These are phyloP conservation scores for Drosophila neotestacea DNA, from an alignment of 2,888 invertebrate species.

Conservation along the genomic window DNA sequence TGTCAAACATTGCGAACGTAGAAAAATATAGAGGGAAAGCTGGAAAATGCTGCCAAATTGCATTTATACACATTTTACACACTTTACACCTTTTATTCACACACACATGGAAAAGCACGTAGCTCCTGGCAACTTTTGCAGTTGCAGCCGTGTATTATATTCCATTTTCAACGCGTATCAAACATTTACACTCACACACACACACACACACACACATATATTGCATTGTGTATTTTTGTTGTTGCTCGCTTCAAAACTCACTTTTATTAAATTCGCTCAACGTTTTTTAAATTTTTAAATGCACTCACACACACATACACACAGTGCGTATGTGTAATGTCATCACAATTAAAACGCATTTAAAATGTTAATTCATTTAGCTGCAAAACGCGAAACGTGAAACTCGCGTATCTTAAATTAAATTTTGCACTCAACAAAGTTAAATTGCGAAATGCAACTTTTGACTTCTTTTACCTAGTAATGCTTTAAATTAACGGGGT, in stretches of 20 bases:
- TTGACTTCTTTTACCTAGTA: constrained; percentile 35
- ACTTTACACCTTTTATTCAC: constrained; percentile 44
- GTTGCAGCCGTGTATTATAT: constrained; percentile 42
- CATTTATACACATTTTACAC: constrained; percentile 69
- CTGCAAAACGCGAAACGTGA: constrained; percentile 17
- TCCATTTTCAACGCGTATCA: constrained; percentile 55
- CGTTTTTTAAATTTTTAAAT: constrained; percentile 7
- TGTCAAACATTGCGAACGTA: constrained; percentile 44
- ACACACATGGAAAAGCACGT: constrained; percentile 4
- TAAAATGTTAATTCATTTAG: constrained; percentile 59
- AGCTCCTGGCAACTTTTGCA: constrained; percentile 28
- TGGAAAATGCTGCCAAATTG: constrained; percentile 59
- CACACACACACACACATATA: neutral
- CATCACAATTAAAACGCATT: constrained; percentile 58
- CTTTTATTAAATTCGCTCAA: constrained; percentile 25
- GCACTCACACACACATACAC: neutral
- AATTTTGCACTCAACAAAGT: constrained; percentile 54
- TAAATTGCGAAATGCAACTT: constrained; percentile 48
- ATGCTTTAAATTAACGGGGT: neutral
- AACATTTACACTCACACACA: constrained; percentile 34
- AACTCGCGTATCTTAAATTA: constrained; percentile 36
- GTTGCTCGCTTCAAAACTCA: neutral
- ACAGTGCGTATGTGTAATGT: constrained; percentile 9
- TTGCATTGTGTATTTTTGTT: constrained; percentile 8
- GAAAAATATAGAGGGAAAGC: neutral